Percentiles rank a stretch among this genome's conserved stretches.
These are phyloP conservation scores for Hypomecis punctinalis DNA, from an alignment of 2,888 invertebrate genomes.

Conservation along the genomic window DNA sequence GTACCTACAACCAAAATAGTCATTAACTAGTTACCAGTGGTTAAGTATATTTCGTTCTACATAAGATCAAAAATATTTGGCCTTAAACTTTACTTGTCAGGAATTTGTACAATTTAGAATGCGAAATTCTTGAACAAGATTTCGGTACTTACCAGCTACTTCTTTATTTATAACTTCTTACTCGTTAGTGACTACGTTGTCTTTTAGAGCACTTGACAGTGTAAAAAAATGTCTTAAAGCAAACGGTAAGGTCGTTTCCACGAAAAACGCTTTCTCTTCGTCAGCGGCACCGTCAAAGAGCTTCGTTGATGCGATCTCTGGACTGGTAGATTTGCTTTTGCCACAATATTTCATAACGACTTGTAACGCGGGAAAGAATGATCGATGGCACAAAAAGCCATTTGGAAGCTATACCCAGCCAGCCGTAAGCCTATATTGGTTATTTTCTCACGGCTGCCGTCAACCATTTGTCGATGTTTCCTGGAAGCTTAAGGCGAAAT, in stretches of 20 bases:
- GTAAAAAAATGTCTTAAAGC: slow-evolving; percentile 38
- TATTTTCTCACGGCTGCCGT: slow-evolving; percentile 55
- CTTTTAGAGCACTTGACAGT: slow-evolving; percentile 24
- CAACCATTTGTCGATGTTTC: slow-evolving; percentile 49
- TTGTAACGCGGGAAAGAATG: slow-evolving; percentile 39
- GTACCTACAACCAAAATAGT: not conserved
- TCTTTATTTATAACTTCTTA: not conserved
- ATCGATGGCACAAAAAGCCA: slow-evolving; percentile 46
- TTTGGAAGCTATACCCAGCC: slow-evolving; percentile 44
- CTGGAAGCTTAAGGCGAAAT: slow-evolving; percentile 50
- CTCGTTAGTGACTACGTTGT: slow-evolving; percentile 2
- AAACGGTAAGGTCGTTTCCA: slow-evolving; percentile 61
- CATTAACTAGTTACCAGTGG: not conserved
- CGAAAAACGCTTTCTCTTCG: slow-evolving; percentile 77
- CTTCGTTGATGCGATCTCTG: slow-evolving; percentile 56
- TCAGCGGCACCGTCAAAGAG: slow-evolving; percentile 62
- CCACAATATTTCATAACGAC: slow-evolving; percentile 48
- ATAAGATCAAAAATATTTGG: too few relatives aligned
- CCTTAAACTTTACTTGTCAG: slow-evolving; percentile 17
- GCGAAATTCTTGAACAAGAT: slow-evolving; percentile 11
- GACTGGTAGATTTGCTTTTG: slow-evolving; percentile 51
- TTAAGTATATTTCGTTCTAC: slow-evolving; percentile 3
- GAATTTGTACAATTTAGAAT: slow-evolving; percentile 22
- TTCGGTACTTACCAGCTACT: not conserved
- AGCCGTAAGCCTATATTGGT: slow-evolving; percentile 45